A percentile compares a stretch with the other conserved stretches of the same genome.
phyloP scores from a whole-genome alignment of 2,113 vertebrate genomes.

The Dermatemys mawii region DNA sequence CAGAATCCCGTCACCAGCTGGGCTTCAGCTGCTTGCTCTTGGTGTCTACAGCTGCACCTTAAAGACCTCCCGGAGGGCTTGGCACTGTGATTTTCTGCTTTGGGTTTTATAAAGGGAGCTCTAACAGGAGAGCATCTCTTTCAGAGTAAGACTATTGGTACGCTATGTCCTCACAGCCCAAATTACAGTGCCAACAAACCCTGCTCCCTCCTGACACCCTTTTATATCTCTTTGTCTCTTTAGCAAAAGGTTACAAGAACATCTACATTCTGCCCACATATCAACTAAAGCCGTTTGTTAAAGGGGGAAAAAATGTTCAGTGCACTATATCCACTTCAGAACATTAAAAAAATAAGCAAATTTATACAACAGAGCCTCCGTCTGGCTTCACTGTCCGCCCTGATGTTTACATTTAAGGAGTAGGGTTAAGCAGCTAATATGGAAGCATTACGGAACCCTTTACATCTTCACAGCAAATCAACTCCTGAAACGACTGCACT shows the following conservation, averaged over 20 bases:
- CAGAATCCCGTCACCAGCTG: background rate
- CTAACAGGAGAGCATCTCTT: background rate
- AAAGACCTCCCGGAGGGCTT: accelerated
- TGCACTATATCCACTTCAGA: background rate
- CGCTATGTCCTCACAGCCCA: slow-evolving; percentile 39
- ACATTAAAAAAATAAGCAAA: background rate
- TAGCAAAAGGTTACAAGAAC: slow-evolving; percentile 46
- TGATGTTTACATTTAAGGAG: slow-evolving; percentile 29
- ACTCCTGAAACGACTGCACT: background rate
- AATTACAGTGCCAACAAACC: background rate
- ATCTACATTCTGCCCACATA: background rate
- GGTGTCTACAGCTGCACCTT: accelerated
- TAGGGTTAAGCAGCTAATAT: slow-evolving; percentile 30
- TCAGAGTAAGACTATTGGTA: background rate
- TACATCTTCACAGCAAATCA: slow-evolving; percentile 57
- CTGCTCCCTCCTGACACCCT: background rate
- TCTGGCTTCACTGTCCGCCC: background rate
- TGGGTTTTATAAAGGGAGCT: background rate
- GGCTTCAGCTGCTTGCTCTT: background rate
- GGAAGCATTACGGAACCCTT: slow-evolving; percentile 14
- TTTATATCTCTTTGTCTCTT: slow-evolving; percentile 9
- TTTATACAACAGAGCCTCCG: background rate
- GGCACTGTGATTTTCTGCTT: background rate
- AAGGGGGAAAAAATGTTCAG: background rate
- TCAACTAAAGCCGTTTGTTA: background rate